Evolutionary conservation across 2,113 vertebrate genomes (phyloP).

Genomic region (Solea solea): DNA sequence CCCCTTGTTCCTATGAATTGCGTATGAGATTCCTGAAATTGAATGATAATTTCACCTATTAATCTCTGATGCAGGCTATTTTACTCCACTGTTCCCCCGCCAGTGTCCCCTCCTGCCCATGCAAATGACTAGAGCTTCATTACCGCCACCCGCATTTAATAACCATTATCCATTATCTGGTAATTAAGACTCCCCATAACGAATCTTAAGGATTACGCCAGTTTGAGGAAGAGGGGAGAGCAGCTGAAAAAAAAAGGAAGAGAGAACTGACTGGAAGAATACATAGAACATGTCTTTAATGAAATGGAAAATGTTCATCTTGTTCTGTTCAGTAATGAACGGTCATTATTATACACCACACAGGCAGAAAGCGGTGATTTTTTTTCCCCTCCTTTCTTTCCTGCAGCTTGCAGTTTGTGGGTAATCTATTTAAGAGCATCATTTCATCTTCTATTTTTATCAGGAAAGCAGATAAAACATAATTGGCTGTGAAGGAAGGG

Average conservation of each 20-base stretch:
- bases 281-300: conserved; percentile 98
- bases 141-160: conserved; percentile 97
- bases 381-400: conserved; percentile 54
- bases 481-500: conserved; percentile 81
- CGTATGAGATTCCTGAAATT: conserved; percentile 98
- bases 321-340: conserved; percentile 97
- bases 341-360: conserved; percentile 94
- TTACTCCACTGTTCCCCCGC: conserved; percentile 88
- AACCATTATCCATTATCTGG: conserved; percentile 99
- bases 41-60: conserved; percentile 99
- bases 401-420: conserved; percentile 90
- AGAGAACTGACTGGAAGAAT: conserved; percentile 81
- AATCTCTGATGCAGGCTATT: conserved; percentile 97
- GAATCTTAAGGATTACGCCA: conserved; percentile 96
- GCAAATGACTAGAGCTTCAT: conserved; percentile 99
- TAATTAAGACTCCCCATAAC: conserved; percentile 99
- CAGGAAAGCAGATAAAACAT: conserved; percentile 95
- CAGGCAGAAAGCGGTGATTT: conserved; percentile 86
- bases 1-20: conserved; percentile 94
- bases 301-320: conserved; percentile 99
- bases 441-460: conserved; percentile 99
- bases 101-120: conserved; percentile 73
- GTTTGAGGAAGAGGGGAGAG: conserved; percentile 69
- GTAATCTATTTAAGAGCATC: conserved; percentile 95
- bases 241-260: conserved; percentile 31